These are phyloP conservation scores for Caerostris darwini DNA, from an alignment of 1,140 invertebrate species.

Conservation along the genomic window DNA sequence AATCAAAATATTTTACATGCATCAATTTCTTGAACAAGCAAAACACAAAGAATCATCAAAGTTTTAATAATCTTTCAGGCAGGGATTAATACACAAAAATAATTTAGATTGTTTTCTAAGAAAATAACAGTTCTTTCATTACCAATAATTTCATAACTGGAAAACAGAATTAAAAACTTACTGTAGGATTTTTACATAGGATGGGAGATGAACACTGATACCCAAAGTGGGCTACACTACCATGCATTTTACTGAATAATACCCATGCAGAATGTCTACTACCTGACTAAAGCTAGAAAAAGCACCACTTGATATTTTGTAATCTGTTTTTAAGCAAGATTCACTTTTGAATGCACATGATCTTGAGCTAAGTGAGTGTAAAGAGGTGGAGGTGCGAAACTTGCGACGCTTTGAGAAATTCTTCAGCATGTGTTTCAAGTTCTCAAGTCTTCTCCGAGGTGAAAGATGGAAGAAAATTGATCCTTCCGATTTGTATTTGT, in stretches of 20 bases:
- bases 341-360: slow-evolving; percentile 63
- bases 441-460: slow-evolving; percentile 64
- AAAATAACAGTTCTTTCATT: background rate
- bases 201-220: background rate
- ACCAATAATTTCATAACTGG: background rate
- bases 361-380: slow-evolving; percentile 43
- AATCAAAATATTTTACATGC: background rate
- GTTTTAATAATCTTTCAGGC: background rate
- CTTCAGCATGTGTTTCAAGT: slow-evolving; percentile 67
- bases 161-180: background rate
- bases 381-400: slow-evolving; percentile 19
- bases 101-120: background rate
- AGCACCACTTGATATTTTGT: slow-evolving; percentile 41
- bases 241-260: slow-evolving; percentile 29
- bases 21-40: background rate
- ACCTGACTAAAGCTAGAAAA: slow-evolving; percentile 74
- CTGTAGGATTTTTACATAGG: background rate
- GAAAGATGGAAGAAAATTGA: slow-evolving; percentile 69
- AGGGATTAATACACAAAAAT: background rate
- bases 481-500: slow-evolving; percentile 64
- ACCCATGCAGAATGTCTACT: slow-evolving; percentile 65
- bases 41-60: background rate
- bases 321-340: slow-evolving; percentile 63
- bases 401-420: slow-evolving; percentile 46
- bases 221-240: background rate